A percentile compares a stretch with the other conserved stretches of the same genome.
Conservation (phyloP, 2,797 vertebrate species). For the Hippopotamyrus pictus region DNA sequence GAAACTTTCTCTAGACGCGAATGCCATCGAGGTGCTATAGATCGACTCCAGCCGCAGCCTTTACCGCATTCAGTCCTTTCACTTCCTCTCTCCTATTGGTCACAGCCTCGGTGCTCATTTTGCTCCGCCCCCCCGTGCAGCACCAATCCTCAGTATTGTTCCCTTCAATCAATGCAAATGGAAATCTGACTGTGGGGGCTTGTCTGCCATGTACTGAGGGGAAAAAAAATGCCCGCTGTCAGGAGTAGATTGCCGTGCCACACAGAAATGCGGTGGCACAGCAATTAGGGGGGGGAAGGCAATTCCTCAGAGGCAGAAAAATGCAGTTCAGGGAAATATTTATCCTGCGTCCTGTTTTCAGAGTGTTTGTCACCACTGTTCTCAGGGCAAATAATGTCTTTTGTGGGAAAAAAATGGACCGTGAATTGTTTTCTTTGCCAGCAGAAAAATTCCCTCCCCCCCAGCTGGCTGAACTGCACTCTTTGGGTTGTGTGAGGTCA, state of each 20-base stretch:
- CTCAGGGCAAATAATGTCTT: constrained; percentile 35
- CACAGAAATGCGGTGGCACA: constrained; percentile 34
- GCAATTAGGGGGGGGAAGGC: constrained; percentile 13
- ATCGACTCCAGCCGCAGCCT: not conserved
- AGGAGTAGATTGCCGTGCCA: constrained; percentile 27
- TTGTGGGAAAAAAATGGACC: constrained; percentile 35
- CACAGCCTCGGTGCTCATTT: constrained; percentile 7
- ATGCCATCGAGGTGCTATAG: not conserved
- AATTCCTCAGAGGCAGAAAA: constrained; percentile 3
- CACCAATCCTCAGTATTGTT: constrained; percentile 29
- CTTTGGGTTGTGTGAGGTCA: constrained; percentile 45
- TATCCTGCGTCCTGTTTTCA: constrained; percentile 45
- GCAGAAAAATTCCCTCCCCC: constrained; percentile 35
- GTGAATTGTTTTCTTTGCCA: constrained; percentile 40
- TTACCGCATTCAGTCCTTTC: not conserved
- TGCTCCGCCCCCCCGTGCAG: not conserved
- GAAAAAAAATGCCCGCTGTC: constrained; percentile 26
- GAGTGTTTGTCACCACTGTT: constrained; percentile 55
- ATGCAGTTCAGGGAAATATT: constrained; percentile 12
- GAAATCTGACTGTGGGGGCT: constrained; percentile 16
- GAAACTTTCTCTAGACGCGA: not conserved
- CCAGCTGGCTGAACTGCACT: constrained; percentile 38
- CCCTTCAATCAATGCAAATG: constrained; percentile 43
- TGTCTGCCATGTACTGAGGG: constrained; percentile 14
- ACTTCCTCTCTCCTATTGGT: not conserved